Base-by-base conservation (phyloP, 2,797 vertebrate genomes). In the Chiloscyllium punctatum region DNA sequence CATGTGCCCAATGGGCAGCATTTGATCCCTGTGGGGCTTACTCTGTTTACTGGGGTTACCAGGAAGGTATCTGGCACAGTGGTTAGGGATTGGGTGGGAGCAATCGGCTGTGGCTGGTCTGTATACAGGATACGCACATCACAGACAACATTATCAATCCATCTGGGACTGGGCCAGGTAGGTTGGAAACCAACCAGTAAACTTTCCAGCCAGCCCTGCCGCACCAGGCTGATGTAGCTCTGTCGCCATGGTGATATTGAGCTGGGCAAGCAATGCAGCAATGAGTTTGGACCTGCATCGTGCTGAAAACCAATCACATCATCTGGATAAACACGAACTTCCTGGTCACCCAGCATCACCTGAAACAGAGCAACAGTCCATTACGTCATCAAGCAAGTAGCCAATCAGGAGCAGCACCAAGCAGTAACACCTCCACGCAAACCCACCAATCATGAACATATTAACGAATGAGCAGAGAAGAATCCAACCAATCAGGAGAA, bases 291-390 rank as follows among this genome's bases (percentile, higher is more conserved):
- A 30, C 96, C 95, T 0, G 97, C 96, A 62, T 96, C 97, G 97
- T 98, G 98, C 82, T 98, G 98, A 57, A 98, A 30, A 0, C 97
- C 98, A 53, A 98, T 96, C 23, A 98, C 96, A 37, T 98, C 98
- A 91, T 98, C 98, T 0, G 98, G 98, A 94, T 98, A 98, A 1
- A 98, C 97, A 16, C n/a, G 94, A 69, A 98, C 96, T 0, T 96
- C 96, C 96, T 95, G 96, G 4, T 97, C 96, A 18, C 97, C 96
- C n/a, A 98, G 96, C 87, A 96, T 62, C 95, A 98, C 95, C 98
- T 98, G 96, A 96, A 95, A 94, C 66, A 94, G 51, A 88, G 86
- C 86, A 48, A 6, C 57, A 23, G 57, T 3, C 66, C 7, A 25
- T 23, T 5, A 18, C 62, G 37, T 69, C 91, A 68, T n/a, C 9